phyloP scores from a whole-genome alignment of 2,113 vertebrate species.

The Hemicordylus capensis region DNA sequence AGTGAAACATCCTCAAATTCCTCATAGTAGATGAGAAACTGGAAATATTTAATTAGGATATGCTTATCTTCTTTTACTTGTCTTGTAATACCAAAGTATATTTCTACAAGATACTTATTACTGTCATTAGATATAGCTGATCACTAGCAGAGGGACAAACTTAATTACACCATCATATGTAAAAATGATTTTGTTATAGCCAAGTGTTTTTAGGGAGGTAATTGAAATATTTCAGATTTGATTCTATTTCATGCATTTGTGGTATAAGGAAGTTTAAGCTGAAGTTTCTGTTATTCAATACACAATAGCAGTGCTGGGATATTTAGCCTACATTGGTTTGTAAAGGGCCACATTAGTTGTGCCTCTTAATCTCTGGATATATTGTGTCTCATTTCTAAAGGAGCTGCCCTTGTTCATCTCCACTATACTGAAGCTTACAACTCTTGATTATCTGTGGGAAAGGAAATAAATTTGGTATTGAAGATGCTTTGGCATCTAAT shows the following conservation, averaged over 20 bases:
- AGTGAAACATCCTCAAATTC: slow-evolving; percentile 72
- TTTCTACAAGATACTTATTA: slow-evolving; percentile 53
- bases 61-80: slow-evolving; percentile 74
- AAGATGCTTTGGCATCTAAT: neutral
- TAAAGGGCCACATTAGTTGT: neutral
- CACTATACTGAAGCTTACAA: neutral
- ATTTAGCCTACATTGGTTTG: too few relatives aligned
- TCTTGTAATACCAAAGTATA: slow-evolving; percentile 68
- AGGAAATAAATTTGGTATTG: neutral
- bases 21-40: slow-evolving; percentile 75
- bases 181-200: slow-evolving; percentile 8
- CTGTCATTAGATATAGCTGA: slow-evolving; percentile 21
- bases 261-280: neutral
- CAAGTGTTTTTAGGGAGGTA: too few relatives aligned
- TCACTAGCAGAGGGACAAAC: too few relatives aligned
- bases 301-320: too few relatives aligned
- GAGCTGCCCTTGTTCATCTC: neutral
- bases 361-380: neutral
- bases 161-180: too few relatives aligned
- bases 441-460: neutral
- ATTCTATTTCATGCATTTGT: too few relatives aligned
- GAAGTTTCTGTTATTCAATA: too few relatives aligned
- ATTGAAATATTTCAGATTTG: too few relatives aligned
- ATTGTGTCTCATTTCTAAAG: neutral
- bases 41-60: slow-evolving; percentile 70